phyloP scores from a whole-genome alignment of 2,888 invertebrate genomes.

The Chorisops tibialis region DNA sequence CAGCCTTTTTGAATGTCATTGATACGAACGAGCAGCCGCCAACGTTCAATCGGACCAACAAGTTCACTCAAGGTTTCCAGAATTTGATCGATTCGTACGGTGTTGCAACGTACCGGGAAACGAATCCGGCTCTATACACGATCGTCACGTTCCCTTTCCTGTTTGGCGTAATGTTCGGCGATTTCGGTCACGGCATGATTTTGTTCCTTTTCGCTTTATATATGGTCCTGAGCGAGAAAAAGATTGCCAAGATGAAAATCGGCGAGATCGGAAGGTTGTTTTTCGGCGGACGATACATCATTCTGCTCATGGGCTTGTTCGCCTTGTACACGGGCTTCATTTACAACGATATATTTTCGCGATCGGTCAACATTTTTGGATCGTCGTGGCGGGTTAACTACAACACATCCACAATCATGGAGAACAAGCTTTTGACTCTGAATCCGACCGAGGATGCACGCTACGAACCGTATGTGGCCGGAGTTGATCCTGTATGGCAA shows the following conservation, averaged over 20 bases:
- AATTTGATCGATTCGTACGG: constrained; percentile 91
- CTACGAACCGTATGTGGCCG: constrained; percentile 66
- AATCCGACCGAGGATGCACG: constrained; percentile 59
- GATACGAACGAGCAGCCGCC: constrained; percentile 78
- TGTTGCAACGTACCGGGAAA: constrained; percentile 86
- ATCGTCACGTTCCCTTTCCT: constrained; percentile 92
- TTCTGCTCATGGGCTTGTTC: constrained; percentile 94
- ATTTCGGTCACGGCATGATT: constrained; percentile 84
- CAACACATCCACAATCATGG: constrained; percentile 53
- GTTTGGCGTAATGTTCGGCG: constrained; percentile 96
- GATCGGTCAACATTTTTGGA: constrained; percentile 91
- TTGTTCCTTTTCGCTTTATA: constrained; percentile 75
- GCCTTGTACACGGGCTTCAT: constrained; percentile 97
- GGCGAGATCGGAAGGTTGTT: constrained; percentile 96
- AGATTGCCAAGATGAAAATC: constrained; percentile 65
- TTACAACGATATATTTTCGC: constrained; percentile 97
- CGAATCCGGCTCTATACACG: constrained; percentile 85
- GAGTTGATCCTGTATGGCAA: constrained; percentile 78
- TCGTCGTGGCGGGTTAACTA: constrained; percentile 72
- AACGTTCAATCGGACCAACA: constrained; percentile 88
- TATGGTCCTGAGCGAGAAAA: constrained; percentile 78
- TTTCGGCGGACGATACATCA: constrained; percentile 96
- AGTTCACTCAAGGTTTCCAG: constrained; percentile 91
- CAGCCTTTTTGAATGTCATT: constrained; percentile 89
- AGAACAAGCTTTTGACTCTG: constrained; percentile 56